These are phyloP conservation scores for Heloderma charlesbogerti DNA, from an alignment of 2,113 vertebrate species.

Conservation along the genomic window DNA sequence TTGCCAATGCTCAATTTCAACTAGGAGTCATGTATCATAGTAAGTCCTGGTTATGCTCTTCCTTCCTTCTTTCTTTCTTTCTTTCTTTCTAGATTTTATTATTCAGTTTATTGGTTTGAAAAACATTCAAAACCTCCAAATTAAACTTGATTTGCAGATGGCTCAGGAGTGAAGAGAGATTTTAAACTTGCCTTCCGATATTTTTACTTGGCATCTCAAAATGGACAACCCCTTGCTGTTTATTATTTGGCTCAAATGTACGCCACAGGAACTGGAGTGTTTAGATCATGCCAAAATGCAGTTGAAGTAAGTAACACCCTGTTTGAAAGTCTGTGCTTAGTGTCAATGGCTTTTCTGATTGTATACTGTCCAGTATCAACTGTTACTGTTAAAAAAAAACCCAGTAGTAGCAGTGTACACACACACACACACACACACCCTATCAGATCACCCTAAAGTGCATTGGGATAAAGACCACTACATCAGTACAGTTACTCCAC, in stretches of 20 bases:
- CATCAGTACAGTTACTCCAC: neutral
- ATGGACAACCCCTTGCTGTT: conserved; percentile 70
- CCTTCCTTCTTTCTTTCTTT: neutral
- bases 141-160: conserved; percentile 68
- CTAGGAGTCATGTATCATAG: conserved; percentile 76
- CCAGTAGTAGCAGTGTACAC: neutral
- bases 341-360: conserved; percentile 5
- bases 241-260: conserved; percentile 77
- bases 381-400: neutral
- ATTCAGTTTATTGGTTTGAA: conserved; percentile 13
- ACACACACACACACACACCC: neutral
- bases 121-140: conserved; percentile 39
- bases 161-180: conserved; percentile 72
- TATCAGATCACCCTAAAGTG: conserved; percentile 4
- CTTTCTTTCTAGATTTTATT: neutral
- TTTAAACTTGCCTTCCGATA: conserved; percentile 75
- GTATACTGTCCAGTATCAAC: conserved; percentile 8
- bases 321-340: conserved; percentile 26
- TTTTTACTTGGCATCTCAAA: conserved; percentile 76
- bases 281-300: conserved; percentile 71
- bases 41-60: conserved; percentile 55
- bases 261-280: conserved; percentile 65
- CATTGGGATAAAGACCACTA: neutral
- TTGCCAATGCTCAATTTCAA: conserved; percentile 74
- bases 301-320: conserved; percentile 65